Evolutionary conservation across 1,140 invertebrate genomes (phyloP), one percentile per base, ranked within the genome.

Genomic region (Brachionus rotundiformis): DNA sequence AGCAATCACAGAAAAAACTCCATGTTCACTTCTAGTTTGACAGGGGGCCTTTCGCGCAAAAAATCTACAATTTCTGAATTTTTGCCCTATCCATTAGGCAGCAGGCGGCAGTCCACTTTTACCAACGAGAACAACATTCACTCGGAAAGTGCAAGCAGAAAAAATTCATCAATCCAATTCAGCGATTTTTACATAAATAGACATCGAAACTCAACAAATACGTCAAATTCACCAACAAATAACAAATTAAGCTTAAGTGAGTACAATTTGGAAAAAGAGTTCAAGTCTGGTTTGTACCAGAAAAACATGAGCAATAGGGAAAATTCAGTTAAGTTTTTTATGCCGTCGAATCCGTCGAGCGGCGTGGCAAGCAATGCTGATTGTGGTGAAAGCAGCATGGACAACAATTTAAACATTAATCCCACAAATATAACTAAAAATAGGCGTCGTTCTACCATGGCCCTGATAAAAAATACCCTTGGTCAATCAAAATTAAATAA

Each of bases 11-110:
- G 68, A 63, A 44, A 79, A 13, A 79, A 11, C 59, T 63, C 47
- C 7, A 41, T 39, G n/a, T 79, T 39, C 54, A 47, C 36, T 25
- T 29, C 73, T 3, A 44, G 36, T 31, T n/a, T 49, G 13, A 44
- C 71, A 13, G 71, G 71, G 1, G 29, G 31, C 0, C 19, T 59
- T 13, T 23, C 47, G 33, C 76, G 76, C 36, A 79, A 79, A 79
- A 79, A 79, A 23, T 79, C 76, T 13, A 79, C 76, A 10, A 79
- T 79, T 16, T 79, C 76, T 11, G 76, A 79, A 19, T 79, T 79
- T 79, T 79, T 79, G n/a, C 49, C 44, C 2, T 73, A 73, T 47
- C 68, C 33, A 2, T 11, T 73, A n/a, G 39, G 31, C 11, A 79
- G 47, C 59, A 41, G 76, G 33, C 44, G 76, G 13, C 76, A 79